Percentiles rank a stretch among this genome's conserved stretches.
These are phyloP conservation scores for Poeciliopsis gracilis DNA, from an alignment of 2,797 vertebrate genomes.

Conservation along the genomic window DNA sequence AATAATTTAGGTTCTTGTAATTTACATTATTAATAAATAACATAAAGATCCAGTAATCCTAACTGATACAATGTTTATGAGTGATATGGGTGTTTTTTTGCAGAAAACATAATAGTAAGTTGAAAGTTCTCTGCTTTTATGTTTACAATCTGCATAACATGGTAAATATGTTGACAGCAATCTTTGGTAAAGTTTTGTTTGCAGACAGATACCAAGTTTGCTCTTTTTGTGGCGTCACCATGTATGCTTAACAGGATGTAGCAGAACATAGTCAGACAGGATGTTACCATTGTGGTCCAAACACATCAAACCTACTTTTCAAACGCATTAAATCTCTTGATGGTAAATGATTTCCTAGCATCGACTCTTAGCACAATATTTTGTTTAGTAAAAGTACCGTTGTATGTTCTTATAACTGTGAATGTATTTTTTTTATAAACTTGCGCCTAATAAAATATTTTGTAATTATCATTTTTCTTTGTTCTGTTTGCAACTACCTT, in stretches of 20 bases:
- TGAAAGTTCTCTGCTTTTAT: neutral
- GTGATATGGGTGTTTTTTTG: neutral
- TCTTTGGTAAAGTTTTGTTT: neutral
- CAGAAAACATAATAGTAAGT: neutral
- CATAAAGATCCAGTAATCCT: neutral
- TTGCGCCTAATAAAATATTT: neutral
- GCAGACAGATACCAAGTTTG: slow-evolving; percentile 1
- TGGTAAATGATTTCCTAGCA: neutral
- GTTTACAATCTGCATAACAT: neutral
- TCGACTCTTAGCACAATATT: neutral
- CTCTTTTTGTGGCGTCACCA: slow-evolving; percentile 17
- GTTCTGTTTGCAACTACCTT: slow-evolving; percentile 45
- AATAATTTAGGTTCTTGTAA: neutral
- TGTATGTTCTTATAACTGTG: neutral
- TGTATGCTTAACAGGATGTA: slow-evolving; percentile 53
- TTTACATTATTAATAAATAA: neutral
- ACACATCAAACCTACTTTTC: slow-evolving; percentile 24
- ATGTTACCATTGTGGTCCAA: slow-evolving; percentile 67
- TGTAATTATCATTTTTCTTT: neutral
- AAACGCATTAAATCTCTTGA: neutral
- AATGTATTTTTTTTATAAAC: neutral
- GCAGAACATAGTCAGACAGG: slow-evolving; percentile 63
- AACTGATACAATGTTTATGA: neutral
- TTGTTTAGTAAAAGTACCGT: neutral
- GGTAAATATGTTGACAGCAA: neutral